Conservation (phyloP, 2,888 invertebrate genomes). For the Megalurothrips usitatus region DNA sequence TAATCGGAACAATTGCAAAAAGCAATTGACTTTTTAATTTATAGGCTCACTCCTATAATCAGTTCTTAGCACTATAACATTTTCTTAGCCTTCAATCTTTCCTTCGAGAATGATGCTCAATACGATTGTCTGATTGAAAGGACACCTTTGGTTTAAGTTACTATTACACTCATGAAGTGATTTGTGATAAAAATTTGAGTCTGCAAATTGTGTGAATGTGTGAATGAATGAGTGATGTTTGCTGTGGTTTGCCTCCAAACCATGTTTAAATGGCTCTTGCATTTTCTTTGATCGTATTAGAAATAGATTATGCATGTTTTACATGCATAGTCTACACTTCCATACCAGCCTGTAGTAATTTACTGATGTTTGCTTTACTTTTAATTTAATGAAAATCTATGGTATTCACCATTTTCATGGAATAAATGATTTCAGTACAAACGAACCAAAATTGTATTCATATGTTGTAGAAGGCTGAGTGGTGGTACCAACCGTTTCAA, state of each 20-base stretch:
- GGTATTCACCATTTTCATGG: neutral
- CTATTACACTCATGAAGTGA: neutral
- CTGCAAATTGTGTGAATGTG: conserved; percentile 19
- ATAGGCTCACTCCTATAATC: too few relatives aligned
- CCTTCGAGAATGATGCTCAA: too few relatives aligned
- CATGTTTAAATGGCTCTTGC: neutral
- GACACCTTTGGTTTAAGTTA: neutral
- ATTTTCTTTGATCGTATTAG: conserved; percentile 18
- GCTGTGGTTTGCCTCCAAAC: neutral
- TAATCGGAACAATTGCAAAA: neutral
- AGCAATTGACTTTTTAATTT: neutral
- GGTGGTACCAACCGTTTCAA: conserved; percentile 6
- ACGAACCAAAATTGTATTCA: conserved; percentile 13
- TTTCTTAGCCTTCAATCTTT: too few relatives aligned
- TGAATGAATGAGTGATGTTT: conserved; percentile 12
- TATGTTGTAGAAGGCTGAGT: neutral
- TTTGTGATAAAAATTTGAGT: conserved; percentile 18
- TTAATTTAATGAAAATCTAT: neutral
- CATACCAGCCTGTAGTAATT: neutral
- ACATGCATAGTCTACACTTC: conserved; percentile 12
- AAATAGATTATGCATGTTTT: neutral
- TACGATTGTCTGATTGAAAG: neutral
- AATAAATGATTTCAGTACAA: conserved; percentile 12
- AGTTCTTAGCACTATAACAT: too few relatives aligned
- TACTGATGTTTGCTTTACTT: neutral